Conservation (phyloP, 1,140 invertebrate genomes). For the Sarcophaga peregrina region DNA sequence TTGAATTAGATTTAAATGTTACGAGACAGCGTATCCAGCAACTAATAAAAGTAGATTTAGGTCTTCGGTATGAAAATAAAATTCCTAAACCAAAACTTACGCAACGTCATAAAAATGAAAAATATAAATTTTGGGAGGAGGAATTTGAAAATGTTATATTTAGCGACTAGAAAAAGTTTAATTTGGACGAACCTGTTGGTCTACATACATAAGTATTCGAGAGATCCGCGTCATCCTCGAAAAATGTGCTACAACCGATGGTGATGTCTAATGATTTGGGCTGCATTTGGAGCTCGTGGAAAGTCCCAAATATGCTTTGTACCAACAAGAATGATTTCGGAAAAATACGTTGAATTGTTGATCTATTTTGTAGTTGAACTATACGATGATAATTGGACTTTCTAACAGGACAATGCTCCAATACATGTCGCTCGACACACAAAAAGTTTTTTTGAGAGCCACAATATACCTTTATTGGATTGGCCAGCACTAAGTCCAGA, state of each 20-base stretch:
- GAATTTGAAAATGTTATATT: slow-evolving; percentile 37
- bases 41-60: not conserved
- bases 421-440: slow-evolving; percentile 30
- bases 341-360: no score
- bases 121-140: slow-evolving; percentile 37
- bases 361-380: slow-evolving; percentile 29
- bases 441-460: slow-evolving; percentile 21
- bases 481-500: slow-evolving; percentile 47
- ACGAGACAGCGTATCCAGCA: slow-evolving; percentile 13
- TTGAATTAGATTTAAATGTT: not conserved
- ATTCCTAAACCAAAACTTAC: not conserved
- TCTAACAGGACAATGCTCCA: slow-evolving; percentile 31
- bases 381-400: slow-evolving; percentile 35
- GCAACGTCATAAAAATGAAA: slow-evolving; percentile 30
- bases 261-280: slow-evolving; percentile 45
- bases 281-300: slow-evolving; percentile 32
- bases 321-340: slow-evolving; percentile 6
- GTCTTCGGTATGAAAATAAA: not conserved
- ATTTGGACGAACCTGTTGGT: slow-evolving; percentile 50
- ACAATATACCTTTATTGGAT: slow-evolving; percentile 37
- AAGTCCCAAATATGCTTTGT: slow-evolving; percentile 37
- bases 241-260: slow-evolving; percentile 16
- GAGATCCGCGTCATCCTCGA: slow-evolving; percentile 45
- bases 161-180: slow-evolving; percentile 46
- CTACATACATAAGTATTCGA: slow-evolving; percentile 47